phyloP scores from a whole-genome alignment of 1,140 invertebrate genomes.

The Zelostemma sp. region DNA sequence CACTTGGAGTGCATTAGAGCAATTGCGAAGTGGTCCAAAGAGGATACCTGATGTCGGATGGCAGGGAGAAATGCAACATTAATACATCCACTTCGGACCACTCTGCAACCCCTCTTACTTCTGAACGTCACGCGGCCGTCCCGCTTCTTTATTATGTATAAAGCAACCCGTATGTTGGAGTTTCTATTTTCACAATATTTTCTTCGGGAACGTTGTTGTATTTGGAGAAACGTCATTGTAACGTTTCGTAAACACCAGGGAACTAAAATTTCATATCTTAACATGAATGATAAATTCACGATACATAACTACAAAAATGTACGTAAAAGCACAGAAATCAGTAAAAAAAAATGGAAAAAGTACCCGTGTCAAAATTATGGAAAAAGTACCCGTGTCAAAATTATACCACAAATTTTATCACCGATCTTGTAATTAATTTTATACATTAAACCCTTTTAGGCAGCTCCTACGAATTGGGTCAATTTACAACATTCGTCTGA shows the following conservation, averaged over 20 bases:
- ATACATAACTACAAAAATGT: background rate
- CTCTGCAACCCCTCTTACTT: constrained; percentile 49
- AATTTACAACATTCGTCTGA: constrained; percentile 9
- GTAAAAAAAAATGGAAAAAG: background rate
- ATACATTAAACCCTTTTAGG: background rate
- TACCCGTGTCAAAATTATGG: background rate
- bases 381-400: background rate
- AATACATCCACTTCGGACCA: constrained; percentile 53
- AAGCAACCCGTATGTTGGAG: constrained; percentile 43
- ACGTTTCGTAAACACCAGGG: background rate
- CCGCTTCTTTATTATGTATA: constrained; percentile 57
- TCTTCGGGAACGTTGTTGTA: constrained; percentile 15
- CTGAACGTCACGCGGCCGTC: constrained; percentile 51
- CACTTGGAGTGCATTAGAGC: constrained; percentile 58
- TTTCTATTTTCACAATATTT: constrained; percentile 45
- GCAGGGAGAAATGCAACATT: constrained; percentile 57
- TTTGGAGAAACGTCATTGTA: no score
- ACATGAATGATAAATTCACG: background rate
- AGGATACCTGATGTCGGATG: constrained; percentile 55
- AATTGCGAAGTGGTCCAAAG: constrained; percentile 59
- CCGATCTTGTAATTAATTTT: background rate
- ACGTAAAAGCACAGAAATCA: background rate
- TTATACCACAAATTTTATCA: background rate
- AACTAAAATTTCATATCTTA: background rate
- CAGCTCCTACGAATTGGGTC: background rate